phyloP scores from a whole-genome alignment of 2,113 vertebrate genomes.

The Lagopus muta region DNA sequence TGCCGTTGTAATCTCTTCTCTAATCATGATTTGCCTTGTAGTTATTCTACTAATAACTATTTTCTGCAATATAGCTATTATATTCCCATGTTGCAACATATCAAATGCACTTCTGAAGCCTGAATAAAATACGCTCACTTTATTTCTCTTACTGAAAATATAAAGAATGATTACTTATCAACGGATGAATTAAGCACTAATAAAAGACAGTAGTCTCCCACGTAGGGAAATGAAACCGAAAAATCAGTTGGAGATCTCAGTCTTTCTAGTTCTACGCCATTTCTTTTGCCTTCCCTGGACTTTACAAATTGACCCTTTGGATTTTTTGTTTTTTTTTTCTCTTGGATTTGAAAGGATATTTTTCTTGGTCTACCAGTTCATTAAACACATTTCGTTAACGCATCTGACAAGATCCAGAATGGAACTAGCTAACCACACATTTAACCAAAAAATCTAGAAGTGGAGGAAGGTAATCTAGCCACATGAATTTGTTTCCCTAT shows the following conservation, averaged over 20 bases:
- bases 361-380: neutral
- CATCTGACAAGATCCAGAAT: neutral
- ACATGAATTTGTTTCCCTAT: neutral
- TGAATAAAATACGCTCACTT: neutral
- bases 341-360: neutral
- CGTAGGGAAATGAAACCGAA: neutral
- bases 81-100: constrained; percentile 21
- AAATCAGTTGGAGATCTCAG: neutral
- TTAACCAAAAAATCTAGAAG: neutral
- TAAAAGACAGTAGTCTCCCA: neutral
- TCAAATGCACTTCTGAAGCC: neutral
- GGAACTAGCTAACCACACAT: neutral
- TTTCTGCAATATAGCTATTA: constrained; percentile 11
- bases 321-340: neutral
- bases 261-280: neutral
- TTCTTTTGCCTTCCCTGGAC: neutral
- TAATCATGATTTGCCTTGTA: constrained; percentile 39
- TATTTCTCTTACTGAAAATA: constrained; percentile 3
- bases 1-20: constrained; percentile 7
- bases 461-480: neutral
- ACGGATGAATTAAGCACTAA: constrained; percentile 1
- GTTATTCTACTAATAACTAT: constrained; percentile 11
- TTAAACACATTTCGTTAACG: neutral
- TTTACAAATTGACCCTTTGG: neutral
- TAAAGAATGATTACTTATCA: constrained; percentile 3